Base-by-base conservation (phyloP, 2,797 vertebrate genomes). In the Danio kyathit region DNA sequence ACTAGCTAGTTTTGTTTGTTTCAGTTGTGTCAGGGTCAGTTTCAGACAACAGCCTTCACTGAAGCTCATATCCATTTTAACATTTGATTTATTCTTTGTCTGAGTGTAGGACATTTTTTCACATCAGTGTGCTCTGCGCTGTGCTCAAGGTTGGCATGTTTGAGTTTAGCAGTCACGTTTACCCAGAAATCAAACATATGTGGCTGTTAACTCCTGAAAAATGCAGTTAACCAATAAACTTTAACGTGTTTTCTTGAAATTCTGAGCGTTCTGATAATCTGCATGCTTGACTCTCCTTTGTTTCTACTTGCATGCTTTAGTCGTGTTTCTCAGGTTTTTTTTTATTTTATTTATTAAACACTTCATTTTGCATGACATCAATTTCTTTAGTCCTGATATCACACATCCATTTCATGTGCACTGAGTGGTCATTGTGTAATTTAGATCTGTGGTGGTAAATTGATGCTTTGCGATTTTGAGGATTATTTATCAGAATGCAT, bases 1-100 rank as follows among this genome's bases (percentile, higher is more conserved):
- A 49, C 82, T 66, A 44, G 16, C 48, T 74, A 11, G 38, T 82
- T 52, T 38, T 29, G 6, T 69, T 48, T 8, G 7, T 61, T 43
- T 56, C 21, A 66, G 16, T 69, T 38, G 86, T 81, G 86, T 81
- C 85, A 92, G 91, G 92, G 91, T 88, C 79, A 92, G 91, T 72
- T 16, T 6, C 7, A 65, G 48, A 74, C 57, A 29, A 48, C 29
- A 74, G 44, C 46, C 41, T 66, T 21, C 17, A 49, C 59, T 19
- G 5, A 14, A 38, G 21, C 59, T 75, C 10, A 40, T 2, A 8
- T 48, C 46, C 44, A 7, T 64, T 64, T 40, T 21, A 60, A 38
- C 11, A 21, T 19, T 65, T 11, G n/a, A n/a, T n/a, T 29, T 29
- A 29, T 29, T 29, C 29, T 29, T 3, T 29, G 29, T 29, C 29